Base-by-base conservation (phyloP, 2,797 vertebrate genomes). In the Epinephelus awoara region DNA sequence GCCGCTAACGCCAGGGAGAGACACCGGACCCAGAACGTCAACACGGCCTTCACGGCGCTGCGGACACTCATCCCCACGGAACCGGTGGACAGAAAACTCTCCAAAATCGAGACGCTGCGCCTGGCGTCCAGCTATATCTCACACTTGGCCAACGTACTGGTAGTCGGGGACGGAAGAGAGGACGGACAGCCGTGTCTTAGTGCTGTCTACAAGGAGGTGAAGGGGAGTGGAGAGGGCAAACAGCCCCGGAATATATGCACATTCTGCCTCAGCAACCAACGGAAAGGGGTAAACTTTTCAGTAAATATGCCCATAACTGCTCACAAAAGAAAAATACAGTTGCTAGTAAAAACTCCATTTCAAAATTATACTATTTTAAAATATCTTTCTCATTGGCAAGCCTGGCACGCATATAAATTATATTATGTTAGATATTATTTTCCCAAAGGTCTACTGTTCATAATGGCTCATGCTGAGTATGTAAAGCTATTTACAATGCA, bases 101-200 rank as follows among this genome's bases (percentile, higher is more conserved):
- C 97, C 90, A 98, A 97, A 79, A 97, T 98, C 59, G 97, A 97
- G 89, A 98, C 97, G 29, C 94, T 98, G 57, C 97, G 97, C 75
- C 88, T 97, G 87, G 97, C 97, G 23, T 97, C 97, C 88, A 97
- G 97, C 93, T 97, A 98, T 87, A 98, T 97, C 92, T 94, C 97
- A 0, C 97, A 98, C 92, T 82, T 97, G 89, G 96, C 96, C 85
- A 97, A 98, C 83, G 96, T 97, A 82, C 92, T 97, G 79, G 94
- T 97, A 74, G 91, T 96, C 79, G 97, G 95, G 21, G 96, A 97
- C 78, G 95, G 95, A 25, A 93, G 94, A 19, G 94, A 95, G 87
- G 96, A 97, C 25, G 96, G 95, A n/a, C 96, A 97, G 88, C 96
- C 96, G 49, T 97, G 96, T 55, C 94, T 97, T 85, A 92, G 91